These are phyloP conservation scores for Conus canariensis DNA, from an alignment of 2,888 invertebrate genomes.

Conservation along the genomic window DNA sequence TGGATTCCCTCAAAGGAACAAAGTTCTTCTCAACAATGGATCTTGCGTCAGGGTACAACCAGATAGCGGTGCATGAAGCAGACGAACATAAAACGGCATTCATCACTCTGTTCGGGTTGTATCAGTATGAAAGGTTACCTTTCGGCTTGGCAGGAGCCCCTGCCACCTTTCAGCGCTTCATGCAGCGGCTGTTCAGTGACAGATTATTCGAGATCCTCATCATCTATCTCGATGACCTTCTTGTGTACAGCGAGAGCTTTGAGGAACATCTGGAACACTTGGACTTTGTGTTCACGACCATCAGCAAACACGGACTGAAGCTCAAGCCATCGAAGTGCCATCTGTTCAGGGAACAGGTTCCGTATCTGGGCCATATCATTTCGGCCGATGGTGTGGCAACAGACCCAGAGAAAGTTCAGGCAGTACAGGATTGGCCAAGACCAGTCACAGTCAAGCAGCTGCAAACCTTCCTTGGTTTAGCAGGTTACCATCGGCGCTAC, in stretches of 20 bases:
- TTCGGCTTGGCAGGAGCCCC: conserved; percentile 27
- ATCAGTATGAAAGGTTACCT: background rate
- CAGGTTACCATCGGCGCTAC: conserved; percentile 15
- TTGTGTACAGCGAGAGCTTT: background rate
- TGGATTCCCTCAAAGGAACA: conserved; percentile 19
- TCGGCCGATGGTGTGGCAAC: conserved; percentile 8
- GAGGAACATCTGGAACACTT: background rate
- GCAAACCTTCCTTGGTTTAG: conserved; percentile 22
- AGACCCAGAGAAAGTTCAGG: background rate
- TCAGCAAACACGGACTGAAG: too few relatives aligned
- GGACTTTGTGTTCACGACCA: background rate
- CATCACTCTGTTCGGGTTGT: conserved; percentile 23
- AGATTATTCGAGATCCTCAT: conserved; percentile 9
- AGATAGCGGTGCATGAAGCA: conserved; percentile 6
- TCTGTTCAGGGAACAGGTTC: conserved; percentile 1
- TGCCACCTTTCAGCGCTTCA: conserved; percentile 21
- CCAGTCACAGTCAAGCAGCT: conserved; percentile 25
- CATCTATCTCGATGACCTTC: background rate
- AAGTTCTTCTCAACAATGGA: conserved; percentile 29
- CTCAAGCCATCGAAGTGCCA: background rate
- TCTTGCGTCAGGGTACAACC: conserved; percentile 31
- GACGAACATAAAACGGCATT: conserved; percentile 35
- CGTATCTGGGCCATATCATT: conserved; percentile 2
- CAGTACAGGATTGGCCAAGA: conserved; percentile 15
- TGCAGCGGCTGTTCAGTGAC: conserved; percentile 3